Evolutionary conservation across 2,797 vertebrate species (phyloP).

Genomic region (Vultur gryphus): DNA sequence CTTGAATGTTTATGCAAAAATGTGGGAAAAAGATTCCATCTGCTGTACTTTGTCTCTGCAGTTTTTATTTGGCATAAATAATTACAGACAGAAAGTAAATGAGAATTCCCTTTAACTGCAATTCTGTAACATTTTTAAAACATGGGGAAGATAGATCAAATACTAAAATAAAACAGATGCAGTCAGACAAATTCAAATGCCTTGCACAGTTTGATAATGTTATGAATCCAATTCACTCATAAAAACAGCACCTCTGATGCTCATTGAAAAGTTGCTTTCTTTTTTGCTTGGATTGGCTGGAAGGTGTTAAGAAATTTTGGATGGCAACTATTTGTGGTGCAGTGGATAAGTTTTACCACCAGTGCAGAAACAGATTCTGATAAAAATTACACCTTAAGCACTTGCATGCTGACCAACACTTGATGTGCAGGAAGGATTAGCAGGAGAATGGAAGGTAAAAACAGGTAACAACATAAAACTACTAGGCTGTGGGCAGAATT

Average conservation of each 20-base stretch:
- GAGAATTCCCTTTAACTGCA: not conserved
- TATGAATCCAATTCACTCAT: not conserved
- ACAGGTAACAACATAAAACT: not conserved
- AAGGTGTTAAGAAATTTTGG: not conserved
- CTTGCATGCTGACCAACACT: not conserved
- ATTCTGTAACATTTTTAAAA: not conserved
- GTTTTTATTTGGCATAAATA: slow-evolving; percentile 34
- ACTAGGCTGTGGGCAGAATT: not conserved
- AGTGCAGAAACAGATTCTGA: not conserved
- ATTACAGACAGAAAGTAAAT: not conserved
- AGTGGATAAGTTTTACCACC: not conserved
- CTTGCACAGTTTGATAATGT: not conserved
- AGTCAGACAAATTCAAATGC: not conserved
- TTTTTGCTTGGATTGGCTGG: not conserved
- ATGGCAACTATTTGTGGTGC: not conserved
- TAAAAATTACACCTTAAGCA: not conserved
- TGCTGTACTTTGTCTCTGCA: not conserved
- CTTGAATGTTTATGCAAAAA: slow-evolving; percentile 14
- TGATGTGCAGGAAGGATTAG: not conserved
- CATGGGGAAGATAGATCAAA: not conserved
- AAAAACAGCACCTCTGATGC: not conserved
- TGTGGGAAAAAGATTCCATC: not conserved
- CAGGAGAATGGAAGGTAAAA: not conserved
- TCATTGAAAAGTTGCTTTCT: not conserved
- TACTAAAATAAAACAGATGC: not conserved